Evolutionary conservation across 2,797 vertebrate genomes (phyloP), one percentile per base, ranked within the genome.

Genomic region (Neosalanx taihuensis): DNA sequence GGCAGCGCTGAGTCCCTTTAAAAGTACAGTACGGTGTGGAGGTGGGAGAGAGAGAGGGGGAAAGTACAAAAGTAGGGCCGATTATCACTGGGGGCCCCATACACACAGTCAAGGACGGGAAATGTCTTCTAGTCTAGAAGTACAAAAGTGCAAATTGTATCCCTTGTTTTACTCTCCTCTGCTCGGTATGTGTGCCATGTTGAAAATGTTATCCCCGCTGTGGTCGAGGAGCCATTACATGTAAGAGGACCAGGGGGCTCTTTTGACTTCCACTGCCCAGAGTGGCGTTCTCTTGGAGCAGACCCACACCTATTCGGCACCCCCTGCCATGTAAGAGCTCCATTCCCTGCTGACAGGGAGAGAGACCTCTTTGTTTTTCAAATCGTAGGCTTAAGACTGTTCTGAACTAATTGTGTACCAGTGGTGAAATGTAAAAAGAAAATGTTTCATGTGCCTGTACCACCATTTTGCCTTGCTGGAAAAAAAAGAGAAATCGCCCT

Each of bases 21-120:
- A 89, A 89, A 89, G 87, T 86, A 76, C 78, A 79, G 79, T 85
- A 85, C 4, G 51, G 51, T 87, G 84, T 85, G 81, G 83, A 80
- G 41, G 41, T 46, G 41, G 41, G 41, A 4, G 33, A 46, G 41
- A 12, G 41, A 3, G 10, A 10, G 37, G 1, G 1, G 41, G 41
- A 3, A 46, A 46, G 41, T 46, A 3, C 41, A 78, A 77, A 87
- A 85, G 84, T 82, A 73, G 84, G 76, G 82, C 78, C 88, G 84
- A 86, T 88, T 82, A 85, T 84, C 15, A 10, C 18, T 3, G 2
- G 23, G 20, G 70, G 76, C 75, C 72, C 49, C 76, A 77, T 64
- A 68, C 58, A 23, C 77, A 67, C 23, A 31, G 76, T 75, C 74
- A 79, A 83, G 75, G 76, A 74, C 71, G 57, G 12, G 10, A 13